Evolutionary conservation across 2,113 vertebrate genomes (phyloP).

Genomic region (Oplegnathus fasciatus): DNA sequence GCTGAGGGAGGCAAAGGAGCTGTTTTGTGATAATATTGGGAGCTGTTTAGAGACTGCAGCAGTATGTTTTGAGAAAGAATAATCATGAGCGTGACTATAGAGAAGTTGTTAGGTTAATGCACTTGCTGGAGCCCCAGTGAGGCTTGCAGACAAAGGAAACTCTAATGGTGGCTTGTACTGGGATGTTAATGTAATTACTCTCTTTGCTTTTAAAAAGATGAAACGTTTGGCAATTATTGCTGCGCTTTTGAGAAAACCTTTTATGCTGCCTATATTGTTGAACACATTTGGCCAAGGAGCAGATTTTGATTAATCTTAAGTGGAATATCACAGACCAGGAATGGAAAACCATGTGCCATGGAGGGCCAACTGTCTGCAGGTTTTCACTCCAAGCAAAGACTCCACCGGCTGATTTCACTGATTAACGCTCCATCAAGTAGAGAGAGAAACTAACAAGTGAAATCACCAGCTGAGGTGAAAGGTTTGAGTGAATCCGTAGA

Average conservation of each 20-base stretch:
- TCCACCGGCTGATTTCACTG: neutral
- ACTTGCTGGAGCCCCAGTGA: slow-evolving; percentile 40
- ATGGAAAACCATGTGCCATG: neutral
- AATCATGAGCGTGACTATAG: slow-evolving; percentile 8
- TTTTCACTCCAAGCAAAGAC: neutral
- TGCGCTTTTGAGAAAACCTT: slow-evolving; percentile 15
- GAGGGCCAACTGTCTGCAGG: neutral
- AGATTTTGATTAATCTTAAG: slow-evolving; percentile 3
- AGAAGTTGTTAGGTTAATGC: slow-evolving; percentile 64
- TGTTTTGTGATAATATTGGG: slow-evolving; percentile 23
- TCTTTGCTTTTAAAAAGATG: slow-evolving; percentile 52
- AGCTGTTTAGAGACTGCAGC: slow-evolving; percentile 36
- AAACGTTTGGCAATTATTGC: slow-evolving; percentile 17
- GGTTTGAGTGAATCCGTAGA: slow-evolving; percentile 4
- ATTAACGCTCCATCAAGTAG: neutral
- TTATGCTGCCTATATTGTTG: neutral
- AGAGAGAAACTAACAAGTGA: neutral
- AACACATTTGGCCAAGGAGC: slow-evolving; percentile 19
- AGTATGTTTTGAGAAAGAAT: slow-evolving; percentile 39
- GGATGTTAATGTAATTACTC: slow-evolving; percentile 63
- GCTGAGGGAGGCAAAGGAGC: slow-evolving; percentile 38
- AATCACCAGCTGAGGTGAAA: neutral
- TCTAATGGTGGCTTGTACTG: slow-evolving; percentile 45
- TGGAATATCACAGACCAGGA: neutral
- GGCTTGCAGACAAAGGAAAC: slow-evolving; percentile 56